Evolutionary conservation across 2,888 invertebrate genomes (phyloP), one percentile per base, ranked within the genome.

Genomic region (Orgyia antiqua): DNA sequence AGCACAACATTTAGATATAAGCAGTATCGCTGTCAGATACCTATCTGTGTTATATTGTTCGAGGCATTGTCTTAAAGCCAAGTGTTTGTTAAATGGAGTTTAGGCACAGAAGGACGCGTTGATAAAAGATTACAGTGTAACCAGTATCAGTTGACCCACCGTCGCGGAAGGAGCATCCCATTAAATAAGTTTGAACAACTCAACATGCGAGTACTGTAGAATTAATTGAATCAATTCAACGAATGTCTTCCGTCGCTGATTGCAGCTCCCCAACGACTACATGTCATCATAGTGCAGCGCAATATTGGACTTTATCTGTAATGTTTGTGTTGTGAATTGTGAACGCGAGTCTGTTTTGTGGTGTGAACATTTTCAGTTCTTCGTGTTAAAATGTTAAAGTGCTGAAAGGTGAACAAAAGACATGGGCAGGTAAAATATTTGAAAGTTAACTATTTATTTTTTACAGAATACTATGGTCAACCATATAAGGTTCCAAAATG

Each of bases 51-150:
- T 59, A 59, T 68, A 63, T 67, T 60, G 65, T 59, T 62, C 54
- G 56, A 47, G 49, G 52, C 64, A 74, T 80, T 78, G 78, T 79
- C 72, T 80, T 59, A 48, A 46, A 44, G 44, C 37, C 47, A 49
- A 50, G 45, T 45, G 41, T 53, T 64, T 59, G 66, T 62, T 60
- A 68, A 51, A 51, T 59, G 60, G 58, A 66, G 68, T 62, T 58
- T 55, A 45, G 45, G 45, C 54, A 52, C 54, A 68, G 65, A 70
- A 66, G 47, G 64, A 49, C 49, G 36, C 39, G 52, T 58, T 82
- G 84, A 84, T 86, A 86, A 83, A 69, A 80, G 83, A 83, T 82
- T 78, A 74, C 54, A 57, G 58, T 54, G 63, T 67, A 65, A 52
- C 45, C 62, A 83, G 83, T 84, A 73, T 69, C 72, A 72, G 57